Evolutionary conservation across 2,113 vertebrate species (phyloP).

Genomic region (Sturnus vulgaris): DNA sequence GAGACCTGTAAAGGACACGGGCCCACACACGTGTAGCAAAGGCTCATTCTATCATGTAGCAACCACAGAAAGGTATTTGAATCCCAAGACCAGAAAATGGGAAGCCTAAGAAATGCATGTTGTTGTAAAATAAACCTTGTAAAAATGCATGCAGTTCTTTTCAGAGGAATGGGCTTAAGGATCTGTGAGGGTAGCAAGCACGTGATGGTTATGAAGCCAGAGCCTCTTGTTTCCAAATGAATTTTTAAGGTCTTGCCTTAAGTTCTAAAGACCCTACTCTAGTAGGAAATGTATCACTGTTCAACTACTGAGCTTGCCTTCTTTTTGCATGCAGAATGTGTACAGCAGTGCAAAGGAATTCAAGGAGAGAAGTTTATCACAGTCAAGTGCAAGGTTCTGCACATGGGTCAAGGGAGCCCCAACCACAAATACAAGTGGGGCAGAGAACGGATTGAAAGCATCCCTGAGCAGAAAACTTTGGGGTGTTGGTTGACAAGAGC

Average conservation of each 20-base stretch:
- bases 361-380: neutral
- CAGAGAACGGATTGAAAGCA: neutral
- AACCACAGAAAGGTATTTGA: neutral
- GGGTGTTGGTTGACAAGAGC: neutral
- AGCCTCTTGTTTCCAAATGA: neutral
- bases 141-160: neutral
- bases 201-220: neutral
- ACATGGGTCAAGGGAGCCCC: accelerated
- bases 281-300: neutral
- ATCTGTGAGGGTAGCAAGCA: neutral
- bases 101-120: neutral
- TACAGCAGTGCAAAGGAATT: neutral
- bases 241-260: neutral
- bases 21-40: neutral
- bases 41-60: neutral
- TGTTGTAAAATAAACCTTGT: neutral
- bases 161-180: neutral
- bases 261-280: neutral
- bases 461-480: neutral
- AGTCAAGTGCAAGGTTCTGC: neutral
- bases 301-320: neutral
- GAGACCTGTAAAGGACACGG: neutral
- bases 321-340: neutral
- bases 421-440: neutral
- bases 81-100: neutral